Conservation (phyloP, 2,797 vertebrate genomes). For the Eospalax fontanierii region DNA sequence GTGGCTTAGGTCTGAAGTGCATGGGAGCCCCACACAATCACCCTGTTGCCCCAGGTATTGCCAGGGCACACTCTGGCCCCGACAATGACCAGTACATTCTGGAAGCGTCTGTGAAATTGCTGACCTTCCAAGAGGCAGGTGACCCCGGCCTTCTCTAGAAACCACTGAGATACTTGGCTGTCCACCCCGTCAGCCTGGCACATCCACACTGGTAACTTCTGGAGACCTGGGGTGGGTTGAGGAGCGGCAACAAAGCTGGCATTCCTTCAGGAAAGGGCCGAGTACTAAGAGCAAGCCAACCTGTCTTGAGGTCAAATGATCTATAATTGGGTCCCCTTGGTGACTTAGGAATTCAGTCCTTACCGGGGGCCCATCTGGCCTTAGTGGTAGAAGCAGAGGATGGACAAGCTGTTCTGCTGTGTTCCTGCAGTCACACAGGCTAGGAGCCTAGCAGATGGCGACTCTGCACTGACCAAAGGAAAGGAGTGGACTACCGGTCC, state of each 20-base stretch:
- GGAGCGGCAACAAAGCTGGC: accelerated
- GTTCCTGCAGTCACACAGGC: neutral
- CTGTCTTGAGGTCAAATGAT: neutral
- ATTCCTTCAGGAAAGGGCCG: neutral
- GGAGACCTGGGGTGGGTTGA: neutral
- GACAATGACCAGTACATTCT: accelerated
- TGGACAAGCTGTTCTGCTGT: no score
- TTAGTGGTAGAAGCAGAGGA: neutral
- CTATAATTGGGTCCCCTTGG: neutral
- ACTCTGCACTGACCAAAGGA: neutral
- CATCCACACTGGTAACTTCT: neutral
- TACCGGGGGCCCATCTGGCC: no score
- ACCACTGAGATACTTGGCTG: neutral
- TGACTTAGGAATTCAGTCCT: neutral
- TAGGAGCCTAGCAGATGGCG: no score
- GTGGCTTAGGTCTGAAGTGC: neutral
- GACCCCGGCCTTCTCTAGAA: neutral
- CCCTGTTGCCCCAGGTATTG: no score
- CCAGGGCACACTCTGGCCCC: neutral
- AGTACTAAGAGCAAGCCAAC: neutral
- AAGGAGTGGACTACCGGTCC: neutral
- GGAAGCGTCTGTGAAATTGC: neutral
- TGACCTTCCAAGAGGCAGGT: neutral
- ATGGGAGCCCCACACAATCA: neutral
- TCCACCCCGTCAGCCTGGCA: accelerated